Evolutionary conservation across 2,888 invertebrate species (phyloP).

Genomic region (Neuroscelio doddi): DNA sequence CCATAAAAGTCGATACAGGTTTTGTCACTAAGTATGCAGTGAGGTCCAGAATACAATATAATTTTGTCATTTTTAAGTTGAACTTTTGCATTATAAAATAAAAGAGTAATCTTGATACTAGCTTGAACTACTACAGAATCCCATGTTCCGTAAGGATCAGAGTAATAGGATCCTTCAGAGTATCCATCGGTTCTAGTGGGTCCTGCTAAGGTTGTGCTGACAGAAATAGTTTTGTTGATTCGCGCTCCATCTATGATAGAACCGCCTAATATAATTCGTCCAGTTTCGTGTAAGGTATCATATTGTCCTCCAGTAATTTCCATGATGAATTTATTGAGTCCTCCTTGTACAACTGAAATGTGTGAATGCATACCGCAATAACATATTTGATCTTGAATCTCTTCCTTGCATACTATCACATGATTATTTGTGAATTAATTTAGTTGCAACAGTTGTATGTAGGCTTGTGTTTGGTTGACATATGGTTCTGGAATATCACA

Average conservation of each 20-base stretch:
- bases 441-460: slow-evolving; percentile 28
- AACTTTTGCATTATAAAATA: too few species aligned
- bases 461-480: background rate
- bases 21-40: too few species aligned
- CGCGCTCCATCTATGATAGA: background rate
- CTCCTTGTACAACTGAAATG: too few species aligned
- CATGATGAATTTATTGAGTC: background rate
- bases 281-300: background rate
- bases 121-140: too few species aligned
- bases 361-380: slow-evolving; percentile 11
- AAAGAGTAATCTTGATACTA: too few species aligned
- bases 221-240: too few species aligned
- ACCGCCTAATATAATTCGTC: background rate
- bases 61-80: too few species aligned
- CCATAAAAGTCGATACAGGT: too few species aligned
- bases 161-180: too few species aligned
- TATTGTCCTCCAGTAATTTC: background rate
- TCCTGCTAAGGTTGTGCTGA: too few species aligned
- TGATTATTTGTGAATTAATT: slow-evolving; percentile 3
- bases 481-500: slow-evolving; percentile 23
- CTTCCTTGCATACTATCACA: slow-evolving; percentile 29
- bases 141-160: background rate
- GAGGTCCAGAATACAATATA: too few species aligned
- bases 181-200: too few species aligned
- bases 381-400: slow-evolving; percentile 6